Evolutionary conservation across 2,113 vertebrate species (phyloP), one percentile per base, ranked within the genome.

Genomic region (Halichoerus grypus): DNA sequence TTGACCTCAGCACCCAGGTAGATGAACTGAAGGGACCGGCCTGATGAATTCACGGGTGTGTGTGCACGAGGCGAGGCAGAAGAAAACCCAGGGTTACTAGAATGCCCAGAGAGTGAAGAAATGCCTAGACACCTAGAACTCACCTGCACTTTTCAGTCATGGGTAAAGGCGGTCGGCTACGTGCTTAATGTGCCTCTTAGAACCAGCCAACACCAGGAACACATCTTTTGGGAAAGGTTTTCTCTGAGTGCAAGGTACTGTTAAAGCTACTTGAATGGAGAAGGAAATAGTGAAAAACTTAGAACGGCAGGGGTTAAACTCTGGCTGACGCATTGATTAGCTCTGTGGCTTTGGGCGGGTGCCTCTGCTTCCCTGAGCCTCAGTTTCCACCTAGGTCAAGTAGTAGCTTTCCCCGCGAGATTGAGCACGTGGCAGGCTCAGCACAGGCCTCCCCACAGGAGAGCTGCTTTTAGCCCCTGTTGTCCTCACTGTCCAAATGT

Each of bases 41-140:
- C 0, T 21, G 15, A 5, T 36, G 42, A 33, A 8, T 12, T n/a
- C 15, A 9, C 1, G 0, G 6, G 4, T 0, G 4, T 15, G 2
- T 28, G 1, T 36, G 13, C 18, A 21, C 53, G 22, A 16, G 22
- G 12, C 0, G 22, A 63, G 46, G 63, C 63, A 22, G 55, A 21
- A 7, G 74, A 10, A 51, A 67, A 21, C 46, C 13, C 5, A 0
- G 10, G 72, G 87, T 69, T 28, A 28, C 0, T 6, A 51, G 57
- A 0, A 5, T 8, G 21, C 46, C 72, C 46, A 3, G 22, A 36
- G 69, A 46, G n/a, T 2, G 16, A 61, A 80, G 14, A 10, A 16
- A 53, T 53, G 10, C 46, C 2, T 24, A 15, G 57, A 19, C 19
- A 14, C 18, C 0, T 2, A 24, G 42, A 13, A 0, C 22, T 31